A percentile compares a stretch with the other conserved stretches of the same genome.
Evolutionary conservation across 2,113 vertebrate genomes (phyloP).

Genomic region (Pagrus major): DNA sequence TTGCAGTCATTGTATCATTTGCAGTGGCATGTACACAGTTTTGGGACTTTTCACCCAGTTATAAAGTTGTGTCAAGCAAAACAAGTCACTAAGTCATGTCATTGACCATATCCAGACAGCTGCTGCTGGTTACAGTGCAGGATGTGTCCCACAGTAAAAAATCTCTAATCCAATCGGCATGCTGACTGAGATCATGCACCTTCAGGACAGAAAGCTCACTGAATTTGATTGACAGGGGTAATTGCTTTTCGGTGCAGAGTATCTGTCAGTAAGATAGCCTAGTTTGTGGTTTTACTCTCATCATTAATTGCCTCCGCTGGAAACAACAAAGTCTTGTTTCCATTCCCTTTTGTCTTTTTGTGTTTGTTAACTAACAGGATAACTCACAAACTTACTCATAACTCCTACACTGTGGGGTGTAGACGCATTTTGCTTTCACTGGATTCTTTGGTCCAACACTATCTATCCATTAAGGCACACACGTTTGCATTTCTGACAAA

Average conservation of each 20-base stretch:
- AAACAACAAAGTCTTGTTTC: not conserved
- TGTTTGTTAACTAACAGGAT: not conserved
- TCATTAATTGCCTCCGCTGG: slow-evolving; percentile 3
- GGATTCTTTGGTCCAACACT: too few species aligned
- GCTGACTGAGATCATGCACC: not conserved
- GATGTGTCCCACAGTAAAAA: not conserved
- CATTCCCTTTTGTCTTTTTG: not conserved
- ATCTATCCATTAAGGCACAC: too few species aligned
- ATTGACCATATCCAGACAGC: not conserved
- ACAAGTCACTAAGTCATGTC: not conserved
- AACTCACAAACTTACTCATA: not conserved
- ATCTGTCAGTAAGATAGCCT: slow-evolving; percentile 7
- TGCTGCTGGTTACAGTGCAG: not conserved
- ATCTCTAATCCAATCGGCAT: not conserved
- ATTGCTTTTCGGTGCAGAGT: slow-evolving; percentile 2
- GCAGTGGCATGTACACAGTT: not conserved
- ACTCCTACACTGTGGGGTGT: not conserved
- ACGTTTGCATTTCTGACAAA: too few species aligned
- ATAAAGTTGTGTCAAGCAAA: not conserved
- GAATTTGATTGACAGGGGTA: slow-evolving; percentile 24
- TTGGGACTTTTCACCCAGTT: not conserved
- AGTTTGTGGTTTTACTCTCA: not conserved
- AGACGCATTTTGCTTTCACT: too few species aligned
- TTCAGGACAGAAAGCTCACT: not conserved
- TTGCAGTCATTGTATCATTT: not conserved